phyloP scores from a whole-genome alignment of 2,113 vertebrate genomes.

The Trichomycterus rosablanca region DNA sequence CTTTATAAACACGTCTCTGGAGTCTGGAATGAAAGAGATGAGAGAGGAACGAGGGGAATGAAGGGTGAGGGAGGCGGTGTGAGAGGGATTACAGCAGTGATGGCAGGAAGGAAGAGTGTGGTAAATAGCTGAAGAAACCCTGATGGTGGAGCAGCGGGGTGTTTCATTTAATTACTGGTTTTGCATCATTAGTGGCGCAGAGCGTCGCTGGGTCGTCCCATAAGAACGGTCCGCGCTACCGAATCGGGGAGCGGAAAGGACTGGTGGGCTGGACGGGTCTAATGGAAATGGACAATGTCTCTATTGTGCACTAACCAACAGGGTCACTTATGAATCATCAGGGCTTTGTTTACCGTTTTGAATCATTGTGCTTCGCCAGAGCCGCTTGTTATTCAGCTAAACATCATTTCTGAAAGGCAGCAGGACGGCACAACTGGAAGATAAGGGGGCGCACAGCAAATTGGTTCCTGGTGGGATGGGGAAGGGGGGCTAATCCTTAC shows the following conservation, averaged over 20 bases:
- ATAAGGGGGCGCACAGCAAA: no score
- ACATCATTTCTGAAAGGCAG: no score
- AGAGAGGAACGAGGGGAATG: neutral
- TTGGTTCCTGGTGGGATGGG: no score
- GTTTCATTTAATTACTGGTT: slow-evolving; percentile 39
- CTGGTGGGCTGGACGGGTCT: slow-evolving; percentile 29
- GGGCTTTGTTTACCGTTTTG: neutral
- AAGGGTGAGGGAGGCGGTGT: neutral
- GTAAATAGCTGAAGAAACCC: slow-evolving; percentile 32
- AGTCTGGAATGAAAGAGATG: slow-evolving; percentile 11
- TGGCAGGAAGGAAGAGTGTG: slow-evolving; percentile 17
- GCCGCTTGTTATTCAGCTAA: no score
- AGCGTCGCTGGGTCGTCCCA: slow-evolving; percentile 9
- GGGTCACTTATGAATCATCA: slow-evolving; percentile 7
- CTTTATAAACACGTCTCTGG: slow-evolving; percentile 9
- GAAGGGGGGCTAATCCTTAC: no score
- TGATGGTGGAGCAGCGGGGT: slow-evolving; percentile 18
- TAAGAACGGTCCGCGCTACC: slow-evolving; percentile 19
- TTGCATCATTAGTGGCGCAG: slow-evolving; percentile 30
- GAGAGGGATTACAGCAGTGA: no score
- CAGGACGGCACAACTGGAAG: no score
- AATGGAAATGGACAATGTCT: slow-evolving; percentile 45
- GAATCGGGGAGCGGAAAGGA: slow-evolving; percentile 17
- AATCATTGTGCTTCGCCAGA: neutral
- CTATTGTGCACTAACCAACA: neutral